Evolutionary conservation across 1,140 invertebrate species (phyloP).

Genomic region (Stegodyphus mimosarum): DNA sequence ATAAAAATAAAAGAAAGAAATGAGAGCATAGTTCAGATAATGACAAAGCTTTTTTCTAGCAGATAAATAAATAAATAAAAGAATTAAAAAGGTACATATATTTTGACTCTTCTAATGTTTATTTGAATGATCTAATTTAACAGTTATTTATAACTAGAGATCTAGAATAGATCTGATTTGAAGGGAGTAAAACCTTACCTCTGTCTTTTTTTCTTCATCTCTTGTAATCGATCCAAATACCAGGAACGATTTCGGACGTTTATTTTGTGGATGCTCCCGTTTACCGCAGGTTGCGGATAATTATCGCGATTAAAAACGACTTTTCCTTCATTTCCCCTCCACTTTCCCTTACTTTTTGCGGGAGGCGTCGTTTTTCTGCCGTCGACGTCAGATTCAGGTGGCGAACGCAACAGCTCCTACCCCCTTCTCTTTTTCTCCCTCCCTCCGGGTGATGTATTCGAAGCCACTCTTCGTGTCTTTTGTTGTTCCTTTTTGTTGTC

Average conservation of each 20-base stretch:
- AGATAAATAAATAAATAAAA: too few relatives aligned
- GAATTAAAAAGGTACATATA: too few relatives aligned
- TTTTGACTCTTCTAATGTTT: too few relatives aligned
- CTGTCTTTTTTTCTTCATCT: too few relatives aligned
- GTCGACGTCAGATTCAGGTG: slow-evolving; percentile 17
- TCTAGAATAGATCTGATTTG: too few relatives aligned
- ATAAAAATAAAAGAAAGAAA: too few relatives aligned
- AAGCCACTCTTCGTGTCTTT: not conserved
- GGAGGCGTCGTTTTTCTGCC: slow-evolving; percentile 16
- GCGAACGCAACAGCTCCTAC: not conserved
- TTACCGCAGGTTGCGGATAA: slow-evolving; percentile 1
- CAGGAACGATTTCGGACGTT: slow-evolving; percentile 6
- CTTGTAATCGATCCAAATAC: too few relatives aligned
- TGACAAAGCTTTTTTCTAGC: too few relatives aligned
- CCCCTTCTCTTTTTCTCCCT: not conserved
- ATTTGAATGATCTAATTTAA: too few relatives aligned
- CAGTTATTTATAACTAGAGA: too few relatives aligned
- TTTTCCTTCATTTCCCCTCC: slow-evolving; percentile 14
- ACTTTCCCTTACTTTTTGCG: slow-evolving; percentile 10
- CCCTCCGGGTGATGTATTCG: slow-evolving; percentile 24
- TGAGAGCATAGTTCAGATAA: too few relatives aligned
- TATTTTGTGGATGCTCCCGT: not conserved
- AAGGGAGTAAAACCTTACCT: too few relatives aligned
- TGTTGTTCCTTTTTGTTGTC: not conserved
- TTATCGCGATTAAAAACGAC: slow-evolving; percentile 35